Base-by-base conservation (phyloP, 2,113 vertebrate species). In the Microtus oregoni region DNA sequence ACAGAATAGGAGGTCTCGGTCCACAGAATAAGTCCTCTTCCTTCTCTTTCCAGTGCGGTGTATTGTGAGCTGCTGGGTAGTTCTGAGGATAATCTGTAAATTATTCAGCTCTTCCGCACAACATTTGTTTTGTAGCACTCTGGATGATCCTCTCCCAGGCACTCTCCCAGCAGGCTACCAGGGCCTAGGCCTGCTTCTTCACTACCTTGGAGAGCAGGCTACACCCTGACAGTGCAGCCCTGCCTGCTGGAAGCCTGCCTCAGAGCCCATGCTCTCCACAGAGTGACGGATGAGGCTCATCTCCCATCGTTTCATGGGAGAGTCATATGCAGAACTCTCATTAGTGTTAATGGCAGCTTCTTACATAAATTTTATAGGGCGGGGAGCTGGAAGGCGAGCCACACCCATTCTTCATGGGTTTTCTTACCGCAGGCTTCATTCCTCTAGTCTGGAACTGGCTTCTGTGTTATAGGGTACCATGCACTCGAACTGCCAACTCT, bases 261-360 rank as follows among this genome's bases (percentile, higher is more conserved):
- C 24, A 83, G 96, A 97, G 97, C 85, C 96, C 4, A 22, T 14
- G 10, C 26, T 28, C 93, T 96, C 90, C 38, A 68, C 76, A 32
- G 8, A 8, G 96, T 95, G 98, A 97, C 86, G 1, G 30, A 97
- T 97, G 97, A 92, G 96, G 88, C 94, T 70, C 73, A 61, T 73
- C 96, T 94, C 96, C 92, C 87, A 10, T 96, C 73, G 5, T 92
- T 93, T 76, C 97, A 83, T 12, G 85, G 93, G 96, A 94, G 89
- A 93, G 96, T 97, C 97, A 95, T 96, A 41, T 24, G 89, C 70
- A 20, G n/a, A 73, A 87, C 97, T 98, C 97, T 97, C 96, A 94
- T 32, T 65, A 52, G 87, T 32, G 96, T 97, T 97, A 75, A 95
- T 96, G 92, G 90, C 89, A 95, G 83, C 81, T 97, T 97, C 95